Evolutionary conservation across 1,140 invertebrate species (phyloP).

Genomic region (Teleopsis dalmanni): DNA sequence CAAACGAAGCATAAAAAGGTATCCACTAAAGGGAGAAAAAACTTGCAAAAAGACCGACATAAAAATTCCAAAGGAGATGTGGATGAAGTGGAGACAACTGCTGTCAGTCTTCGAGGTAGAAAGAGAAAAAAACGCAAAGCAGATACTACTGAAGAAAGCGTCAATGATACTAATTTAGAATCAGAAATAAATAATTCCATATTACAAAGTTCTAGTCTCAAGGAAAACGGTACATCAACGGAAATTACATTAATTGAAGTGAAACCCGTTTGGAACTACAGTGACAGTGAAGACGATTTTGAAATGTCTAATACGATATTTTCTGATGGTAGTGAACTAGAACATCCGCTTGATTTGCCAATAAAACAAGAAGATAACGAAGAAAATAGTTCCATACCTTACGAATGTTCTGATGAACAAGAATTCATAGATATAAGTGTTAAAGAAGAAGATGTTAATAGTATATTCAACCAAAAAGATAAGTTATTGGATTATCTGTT

Average conservation of each 20-base stretch:
- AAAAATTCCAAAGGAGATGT: neutral
- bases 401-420: neutral
- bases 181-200: no score
- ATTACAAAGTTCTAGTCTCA: no score
- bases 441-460: conserved; percentile 28
- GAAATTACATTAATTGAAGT: no score
- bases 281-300: no score
- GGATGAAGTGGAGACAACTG: neutral
- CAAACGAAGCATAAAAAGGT: conserved; percentile 1
- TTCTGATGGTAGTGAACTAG: no score
- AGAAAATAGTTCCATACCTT: neutral
- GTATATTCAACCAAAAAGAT: conserved; percentile 35
- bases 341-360: neutral
- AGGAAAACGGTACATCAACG: no score
- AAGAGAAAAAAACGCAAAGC: conserved; percentile 22
- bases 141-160: neutral
- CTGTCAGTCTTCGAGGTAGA: conserved; percentile 22
- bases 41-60: neutral
- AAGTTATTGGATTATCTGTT: conserved; percentile 29
- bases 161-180: conserved; percentile 1
- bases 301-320: no score
- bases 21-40: neutral
- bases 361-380: neutral
- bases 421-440: conserved; percentile 15
- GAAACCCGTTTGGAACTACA: no score